Conservation (phyloP, 35 echinoderm and acorn worm species). For the Acanthaster planci region DNA sequence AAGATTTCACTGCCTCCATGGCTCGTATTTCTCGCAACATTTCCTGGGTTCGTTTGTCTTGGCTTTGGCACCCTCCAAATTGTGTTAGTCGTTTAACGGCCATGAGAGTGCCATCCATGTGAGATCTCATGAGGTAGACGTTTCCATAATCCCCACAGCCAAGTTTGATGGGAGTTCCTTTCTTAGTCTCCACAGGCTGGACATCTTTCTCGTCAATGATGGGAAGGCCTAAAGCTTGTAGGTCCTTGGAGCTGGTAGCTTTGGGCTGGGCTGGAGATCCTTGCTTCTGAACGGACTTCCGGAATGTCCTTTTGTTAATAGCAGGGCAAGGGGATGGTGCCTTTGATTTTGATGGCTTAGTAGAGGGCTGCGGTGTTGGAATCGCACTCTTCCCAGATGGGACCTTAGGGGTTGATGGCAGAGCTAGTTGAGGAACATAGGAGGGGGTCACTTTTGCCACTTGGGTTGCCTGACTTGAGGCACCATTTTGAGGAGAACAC, state of each 20-base stretch:
- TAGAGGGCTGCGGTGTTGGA: too few relatives aligned
- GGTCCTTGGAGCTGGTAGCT: neutral
- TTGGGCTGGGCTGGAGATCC: neutral
- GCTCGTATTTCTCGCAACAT: neutral
- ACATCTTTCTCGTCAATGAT: neutral
- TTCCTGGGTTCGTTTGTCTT: constrained; percentile 1
- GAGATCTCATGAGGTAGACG: neutral
- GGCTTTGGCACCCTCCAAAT: neutral
- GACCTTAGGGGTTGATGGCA: too few relatives aligned
- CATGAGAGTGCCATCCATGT: neutral
- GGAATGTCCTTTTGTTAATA: constrained; percentile 2
- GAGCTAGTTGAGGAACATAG: too few relatives aligned
- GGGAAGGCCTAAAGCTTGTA: neutral
- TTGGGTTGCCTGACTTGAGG: too few relatives aligned
- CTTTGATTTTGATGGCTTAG: constrained; percentile 7
- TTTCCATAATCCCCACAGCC: constrained; percentile 9
- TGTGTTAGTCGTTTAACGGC: constrained; percentile 9
- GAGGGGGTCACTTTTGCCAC: too few relatives aligned
- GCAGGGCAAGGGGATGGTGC: neutral
- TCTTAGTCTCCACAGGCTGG: neutral
- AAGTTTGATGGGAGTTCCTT: constrained; percentile 15
- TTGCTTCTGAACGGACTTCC: neutral
- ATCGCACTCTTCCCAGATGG: too few relatives aligned
- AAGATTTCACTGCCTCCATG: constrained; percentile 6
- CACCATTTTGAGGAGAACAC: too few relatives aligned